phyloP scores from a whole-genome alignment of 2,888 invertebrate species.

The Drosophila anomelani region DNA sequence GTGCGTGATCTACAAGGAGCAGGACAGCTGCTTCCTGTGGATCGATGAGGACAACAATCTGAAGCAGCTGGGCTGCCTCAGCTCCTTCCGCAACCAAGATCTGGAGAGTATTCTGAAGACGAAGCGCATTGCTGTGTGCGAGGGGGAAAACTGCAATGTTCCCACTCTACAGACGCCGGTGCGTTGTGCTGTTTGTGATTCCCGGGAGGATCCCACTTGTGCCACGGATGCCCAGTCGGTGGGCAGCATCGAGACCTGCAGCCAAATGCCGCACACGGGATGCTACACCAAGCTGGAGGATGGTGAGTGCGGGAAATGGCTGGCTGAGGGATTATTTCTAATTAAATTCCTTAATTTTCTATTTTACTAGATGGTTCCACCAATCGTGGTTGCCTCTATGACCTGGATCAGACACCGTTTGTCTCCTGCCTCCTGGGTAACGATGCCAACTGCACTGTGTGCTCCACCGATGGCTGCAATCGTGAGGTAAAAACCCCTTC shows the following conservation, averaged over 20 bases:
- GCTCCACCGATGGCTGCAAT: constrained; percentile 76
- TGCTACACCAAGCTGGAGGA: constrained; percentile 71
- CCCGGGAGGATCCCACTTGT: constrained; percentile 66
- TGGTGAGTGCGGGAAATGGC: constrained; percentile 12
- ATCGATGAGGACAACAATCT: constrained; percentile 70
- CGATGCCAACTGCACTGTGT: constrained; percentile 69
- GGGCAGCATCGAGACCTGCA: constrained; percentile 63
- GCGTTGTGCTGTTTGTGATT: constrained; percentile 76
- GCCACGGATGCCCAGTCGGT: constrained; percentile 68
- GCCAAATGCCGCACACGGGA: constrained; percentile 70
- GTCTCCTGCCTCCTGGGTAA: constrained; percentile 72
- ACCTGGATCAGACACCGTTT: constrained; percentile 67
- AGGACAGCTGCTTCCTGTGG: constrained; percentile 76
- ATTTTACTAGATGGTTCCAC: constrained; percentile 73
- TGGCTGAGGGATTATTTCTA: background rate
- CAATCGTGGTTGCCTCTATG: constrained; percentile 74
- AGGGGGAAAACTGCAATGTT: constrained; percentile 76
- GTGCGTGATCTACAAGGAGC: constrained; percentile 71
- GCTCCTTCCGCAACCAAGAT: constrained; percentile 75
- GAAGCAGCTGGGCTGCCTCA: constrained; percentile 76
- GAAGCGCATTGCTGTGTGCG: constrained; percentile 76
- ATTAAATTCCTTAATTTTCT: background rate
- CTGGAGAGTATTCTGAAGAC: constrained; percentile 73
- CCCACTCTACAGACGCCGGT: constrained; percentile 51
- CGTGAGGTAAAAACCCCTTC: constrained; percentile 62